Evolutionary conservation across 1,140 invertebrate genomes (phyloP).

Genomic region (Tetramorium parvispinum): DNA sequence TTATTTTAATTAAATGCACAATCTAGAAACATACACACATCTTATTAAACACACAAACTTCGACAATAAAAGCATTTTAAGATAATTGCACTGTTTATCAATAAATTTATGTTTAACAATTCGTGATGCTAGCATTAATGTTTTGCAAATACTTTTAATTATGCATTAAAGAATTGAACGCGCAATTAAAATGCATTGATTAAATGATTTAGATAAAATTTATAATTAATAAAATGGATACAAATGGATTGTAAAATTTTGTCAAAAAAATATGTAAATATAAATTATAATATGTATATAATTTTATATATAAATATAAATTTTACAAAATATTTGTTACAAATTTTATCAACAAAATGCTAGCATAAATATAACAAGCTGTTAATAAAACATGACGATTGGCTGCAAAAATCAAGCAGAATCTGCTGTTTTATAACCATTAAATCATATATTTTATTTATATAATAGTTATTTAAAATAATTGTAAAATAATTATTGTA

Average conservation of each 20-base stretch:
- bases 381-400: background rate
- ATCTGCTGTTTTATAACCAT: background rate
- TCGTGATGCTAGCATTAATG: background rate
- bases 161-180: background rate
- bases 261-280: background rate
- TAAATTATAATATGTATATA: too few relatives aligned
- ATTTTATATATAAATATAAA: background rate
- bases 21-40: slow-evolving; percentile 39
- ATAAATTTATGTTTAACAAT: background rate
- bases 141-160: background rate
- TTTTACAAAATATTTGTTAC: background rate
- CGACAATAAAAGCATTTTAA: slow-evolving; percentile 19
- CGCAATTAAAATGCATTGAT: background rate
- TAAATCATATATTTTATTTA: background rate
- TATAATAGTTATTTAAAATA: background rate
- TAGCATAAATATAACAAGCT: background rate
- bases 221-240: background rate
- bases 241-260: background rate
- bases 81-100: background rate
- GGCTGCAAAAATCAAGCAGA: background rate
- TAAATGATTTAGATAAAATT: background rate
- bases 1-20: slow-evolving; percentile 55
- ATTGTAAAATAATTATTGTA: too few relatives aligned
- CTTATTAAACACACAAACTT: slow-evolving; percentile 17
- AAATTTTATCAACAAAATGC: background rate